These are phyloP conservation scores for Phortica magna DNA, from an alignment of 2,888 invertebrate genomes.

Conservation along the genomic window DNA sequence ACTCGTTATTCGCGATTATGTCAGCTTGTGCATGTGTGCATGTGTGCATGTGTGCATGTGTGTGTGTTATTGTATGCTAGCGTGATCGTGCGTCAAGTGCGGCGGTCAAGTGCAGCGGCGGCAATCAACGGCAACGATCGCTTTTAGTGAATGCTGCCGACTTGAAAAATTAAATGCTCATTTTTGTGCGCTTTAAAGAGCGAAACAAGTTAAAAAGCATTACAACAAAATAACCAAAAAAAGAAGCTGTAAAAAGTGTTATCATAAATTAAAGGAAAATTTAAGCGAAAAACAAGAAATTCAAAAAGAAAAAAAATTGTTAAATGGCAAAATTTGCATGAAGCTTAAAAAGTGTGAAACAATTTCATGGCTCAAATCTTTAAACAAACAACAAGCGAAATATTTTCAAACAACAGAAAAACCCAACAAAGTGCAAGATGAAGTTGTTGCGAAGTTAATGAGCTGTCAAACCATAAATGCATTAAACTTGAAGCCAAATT, in stretches of 20 bases:
- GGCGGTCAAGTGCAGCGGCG: conserved; percentile 12
- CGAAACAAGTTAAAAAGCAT: not conserved
- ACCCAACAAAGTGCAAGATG: not conserved
- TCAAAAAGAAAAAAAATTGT: conserved; percentile 1
- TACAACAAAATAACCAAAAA: not conserved
- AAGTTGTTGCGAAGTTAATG: not conserved
- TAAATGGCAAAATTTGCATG: not conserved
- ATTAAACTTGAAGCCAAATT: no score
- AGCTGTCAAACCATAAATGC: no score
- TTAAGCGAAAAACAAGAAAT: not conserved
- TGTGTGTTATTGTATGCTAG: not conserved
- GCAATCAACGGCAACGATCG: not conserved
- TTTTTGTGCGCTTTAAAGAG: not conserved
- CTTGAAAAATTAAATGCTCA: not conserved
- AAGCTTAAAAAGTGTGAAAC: not conserved
- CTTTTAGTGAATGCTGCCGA: not conserved
- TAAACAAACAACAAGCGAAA: not conserved
- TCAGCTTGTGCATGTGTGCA: not conserved
- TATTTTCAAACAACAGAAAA: not conserved
- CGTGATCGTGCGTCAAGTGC: conserved; percentile 11
- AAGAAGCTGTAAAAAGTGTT: not conserved
- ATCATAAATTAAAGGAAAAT: not conserved
- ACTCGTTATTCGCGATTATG: not conserved
- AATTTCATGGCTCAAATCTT: not conserved
- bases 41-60: not conserved